Percentiles rank a stretch among this genome's conserved stretches.
Conservation (phyloP, 2,797 vertebrate species). For the Sparus aurata region DNA sequence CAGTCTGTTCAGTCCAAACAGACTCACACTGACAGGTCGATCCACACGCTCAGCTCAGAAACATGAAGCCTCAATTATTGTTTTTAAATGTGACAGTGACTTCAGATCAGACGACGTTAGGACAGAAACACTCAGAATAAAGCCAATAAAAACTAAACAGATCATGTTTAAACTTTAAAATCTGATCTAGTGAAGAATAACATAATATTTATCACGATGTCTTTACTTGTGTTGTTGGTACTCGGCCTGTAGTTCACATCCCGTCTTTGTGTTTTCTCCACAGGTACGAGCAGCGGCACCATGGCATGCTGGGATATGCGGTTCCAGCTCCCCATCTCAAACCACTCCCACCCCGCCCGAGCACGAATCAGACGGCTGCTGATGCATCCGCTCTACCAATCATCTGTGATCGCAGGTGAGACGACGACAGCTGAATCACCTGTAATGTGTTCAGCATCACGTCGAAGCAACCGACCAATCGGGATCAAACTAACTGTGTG, state of each 20-base stretch:
- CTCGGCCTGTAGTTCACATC: background rate
- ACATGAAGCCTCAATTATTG: too few relatives aligned
- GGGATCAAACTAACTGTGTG: too few relatives aligned
- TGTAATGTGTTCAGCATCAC: background rate
- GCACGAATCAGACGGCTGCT: constrained; percentile 94
- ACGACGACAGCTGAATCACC: background rate
- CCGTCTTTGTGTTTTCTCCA: background rate
- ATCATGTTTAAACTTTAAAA: background rate
- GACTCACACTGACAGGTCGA: too few relatives aligned
- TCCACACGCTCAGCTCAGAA: too few relatives aligned
- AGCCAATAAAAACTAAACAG: background rate
- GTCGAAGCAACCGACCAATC: too few relatives aligned
- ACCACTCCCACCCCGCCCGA: constrained; percentile 94
- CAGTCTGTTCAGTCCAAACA: too few relatives aligned
- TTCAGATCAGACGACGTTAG: too few relatives aligned
- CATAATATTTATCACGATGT: too few relatives aligned
- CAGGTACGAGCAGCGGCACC: constrained; percentile 97
- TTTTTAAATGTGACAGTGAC: too few relatives aligned
- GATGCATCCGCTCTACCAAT: constrained; percentile 97
- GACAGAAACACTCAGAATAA: background rate
- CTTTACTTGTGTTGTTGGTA: too few relatives aligned
- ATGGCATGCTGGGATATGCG: constrained; percentile 99
- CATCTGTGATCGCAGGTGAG: constrained; percentile 95
- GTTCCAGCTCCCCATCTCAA: constrained; percentile 98
- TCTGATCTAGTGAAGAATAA: too few relatives aligned